Evolutionary conservation across 2,888 invertebrate genomes (phyloP).

Genomic region (Acronicta leporina): DNA sequence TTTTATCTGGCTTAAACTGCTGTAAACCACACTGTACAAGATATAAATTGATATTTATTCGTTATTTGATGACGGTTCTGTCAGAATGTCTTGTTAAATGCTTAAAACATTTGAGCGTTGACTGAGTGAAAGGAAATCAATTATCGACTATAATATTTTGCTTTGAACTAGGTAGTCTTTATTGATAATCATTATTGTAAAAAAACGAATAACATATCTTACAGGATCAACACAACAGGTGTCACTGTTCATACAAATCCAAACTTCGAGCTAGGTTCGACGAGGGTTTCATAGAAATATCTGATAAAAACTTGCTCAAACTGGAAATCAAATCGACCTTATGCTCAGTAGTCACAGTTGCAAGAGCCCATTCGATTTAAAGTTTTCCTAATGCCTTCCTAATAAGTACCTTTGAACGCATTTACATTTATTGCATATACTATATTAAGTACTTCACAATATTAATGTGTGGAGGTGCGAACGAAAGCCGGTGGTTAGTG

Average conservation of each 20-base stretch:
- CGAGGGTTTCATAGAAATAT: no score
- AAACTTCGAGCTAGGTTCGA: no score
- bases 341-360: no score
- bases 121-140: not conserved
- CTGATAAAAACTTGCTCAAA: no score
- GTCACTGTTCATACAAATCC: no score
- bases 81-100: constrained; percentile 11
- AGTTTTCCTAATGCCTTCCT: no score
- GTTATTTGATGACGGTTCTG: constrained; percentile 10
- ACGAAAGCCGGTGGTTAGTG: constrained; percentile 54
- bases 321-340: no score
- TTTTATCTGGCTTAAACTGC: constrained; percentile 27
- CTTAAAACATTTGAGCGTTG: not conserved
- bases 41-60: constrained; percentile 29
- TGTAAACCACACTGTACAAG: constrained; percentile 22
- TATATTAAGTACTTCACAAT: constrained; percentile 38
- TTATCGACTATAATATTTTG: not conserved
- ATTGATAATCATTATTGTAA: no score
- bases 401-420: constrained; percentile 12
- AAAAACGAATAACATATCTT: no score
- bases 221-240: no score
- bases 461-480: constrained; percentile 59
- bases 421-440: constrained; percentile 37
- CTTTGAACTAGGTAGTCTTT: not conserved
- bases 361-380: no score